Base-by-base conservation (phyloP, 2,113 vertebrate species). In the Sinosuthora webbiana region DNA sequence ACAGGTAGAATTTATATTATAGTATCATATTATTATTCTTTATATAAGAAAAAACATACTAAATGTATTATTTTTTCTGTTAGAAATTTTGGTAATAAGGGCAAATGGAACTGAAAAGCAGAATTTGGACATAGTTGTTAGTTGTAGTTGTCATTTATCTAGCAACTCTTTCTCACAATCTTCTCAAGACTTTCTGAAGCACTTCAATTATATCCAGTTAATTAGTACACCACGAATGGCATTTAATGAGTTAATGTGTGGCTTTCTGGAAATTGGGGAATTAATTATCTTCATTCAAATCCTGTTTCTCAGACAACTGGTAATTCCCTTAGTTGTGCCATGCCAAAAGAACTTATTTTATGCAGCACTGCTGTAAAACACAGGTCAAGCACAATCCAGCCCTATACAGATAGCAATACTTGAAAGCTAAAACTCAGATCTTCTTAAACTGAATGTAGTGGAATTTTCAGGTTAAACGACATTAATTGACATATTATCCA, bases 161-260 rank as follows among this genome's bases (percentile, higher is more conserved):
- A 13, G 8, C 0, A 0, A 17, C 31, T 57, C 49, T 74, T 77
- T 74, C 28, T 70, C 17, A 30, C 12, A 41, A 17, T 44, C 15
- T 63, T 79, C 41, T 70, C 22, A 63, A 82, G n/a, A 53, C 5
- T 59, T 85, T 42, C 23, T 77, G 33, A 73, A 69, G 13, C 5
- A 24, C 3, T 59, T 37, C 15, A 42, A 0, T 64, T 52, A 56
- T 47, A 37, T 3, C 7, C 23, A 37, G 18, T 52, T 74, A 44
- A 59, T 69, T 68, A 60, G 6, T 44, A 17, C 4, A 7, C 13
- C 31, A 53, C 5, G 6, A 55, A 57, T n/a, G 11, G 5, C 23
- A 77, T 22, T 74, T 91, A 33, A 57, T 57, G 33, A 49, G 25
- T 91, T 91, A 77, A 74, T 31, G 14, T 57, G 9, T 81, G 56